Base-by-base conservation (phyloP, 1,140 invertebrate genomes). In the Euura saliciscinereae region DNA sequence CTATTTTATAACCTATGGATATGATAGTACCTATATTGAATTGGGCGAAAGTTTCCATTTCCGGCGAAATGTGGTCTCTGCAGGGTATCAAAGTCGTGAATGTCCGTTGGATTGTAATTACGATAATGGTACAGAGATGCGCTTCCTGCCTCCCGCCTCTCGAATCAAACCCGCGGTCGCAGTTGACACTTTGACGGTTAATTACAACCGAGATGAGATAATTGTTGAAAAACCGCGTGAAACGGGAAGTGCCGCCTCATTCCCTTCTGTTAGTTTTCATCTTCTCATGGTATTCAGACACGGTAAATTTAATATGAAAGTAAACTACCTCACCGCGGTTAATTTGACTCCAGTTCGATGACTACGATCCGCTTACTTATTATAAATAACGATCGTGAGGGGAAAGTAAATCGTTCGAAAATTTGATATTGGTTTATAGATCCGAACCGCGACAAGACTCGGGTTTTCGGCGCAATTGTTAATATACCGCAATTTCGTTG, bases 291-390 rank as follows among this genome's bases (percentile, higher is more conserved):
- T 8, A 59, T 59, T n/a, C 6, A 59, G 51, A 59, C 51, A 59
- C 51, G 51, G 51, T 59, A n/a, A 59, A 59, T 59, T 28, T 59
- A 59, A 59, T n/a, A 59, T 59, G 51, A 59, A 59, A 59, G 51
- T n/a, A n/a, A 59, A 59, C 28, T 28, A 28, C 28, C 28, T 28
- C 28, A 28, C 28, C 28, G 51, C 51, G 51, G 28, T 28, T n/a
- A n/a, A 6, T 59, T 28, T 59, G 13, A 59, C 51, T 59, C 10
- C 51, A 59, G 51, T 59, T 59, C 51, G 13, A 59, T 59, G 51
- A 6, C 51, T 59, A 59, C 51, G 51, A 59, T 59, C 28, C 28
- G 28, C 28, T 28, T 28, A 28, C 51, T n/a, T 59, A 59, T n/a
- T 8, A 4, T 59, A 8, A 28, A 11, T 59, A 8, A n/a, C 51